Conservation (phyloP, 1,140 invertebrate species). For the Drosophila orena region DNA sequence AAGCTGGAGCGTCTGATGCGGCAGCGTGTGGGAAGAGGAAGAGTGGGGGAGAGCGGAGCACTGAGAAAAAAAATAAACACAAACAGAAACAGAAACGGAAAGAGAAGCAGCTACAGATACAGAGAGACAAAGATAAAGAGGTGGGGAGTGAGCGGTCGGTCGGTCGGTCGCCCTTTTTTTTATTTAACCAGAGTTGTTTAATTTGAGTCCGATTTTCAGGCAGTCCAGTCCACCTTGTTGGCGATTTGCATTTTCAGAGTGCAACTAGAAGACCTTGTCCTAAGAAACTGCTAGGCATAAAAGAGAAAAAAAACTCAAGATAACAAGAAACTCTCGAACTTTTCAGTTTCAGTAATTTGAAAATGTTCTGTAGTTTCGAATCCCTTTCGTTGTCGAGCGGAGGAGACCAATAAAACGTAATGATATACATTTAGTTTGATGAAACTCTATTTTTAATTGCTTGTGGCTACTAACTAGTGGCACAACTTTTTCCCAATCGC, state of each 20-base stretch:
- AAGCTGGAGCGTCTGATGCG: constrained; percentile 27
- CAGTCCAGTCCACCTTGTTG: constrained; percentile 27
- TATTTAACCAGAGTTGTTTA: constrained; percentile 31
- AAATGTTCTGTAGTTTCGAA: neutral
- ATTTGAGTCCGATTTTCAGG: constrained; percentile 14
- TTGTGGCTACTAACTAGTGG: neutral
- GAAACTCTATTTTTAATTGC: neutral
- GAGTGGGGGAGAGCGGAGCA: neutral
- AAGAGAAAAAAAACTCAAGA: too few species aligned
- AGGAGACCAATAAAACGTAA: too few species aligned
- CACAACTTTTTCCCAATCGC: constrained; percentile 8
- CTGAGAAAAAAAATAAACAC: neutral
- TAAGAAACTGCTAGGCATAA: neutral
- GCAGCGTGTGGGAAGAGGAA: constrained; percentile 13
- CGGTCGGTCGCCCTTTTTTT: constrained; percentile 10
- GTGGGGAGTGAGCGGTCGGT: neutral
- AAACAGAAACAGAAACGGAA: too few species aligned
- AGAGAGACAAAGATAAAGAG: constrained; percentile 2
- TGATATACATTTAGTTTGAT: too few species aligned
- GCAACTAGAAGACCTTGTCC: constrained; percentile 31
- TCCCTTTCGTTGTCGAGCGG: too few species aligned
- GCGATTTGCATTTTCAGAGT: constrained; percentile 11
- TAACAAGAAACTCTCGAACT: too few species aligned
- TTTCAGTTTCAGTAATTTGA: too few species aligned
- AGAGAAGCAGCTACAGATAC: too few species aligned